Conservation (phyloP, 2,888 invertebrate species). For the Aphodius sticticus region DNA sequence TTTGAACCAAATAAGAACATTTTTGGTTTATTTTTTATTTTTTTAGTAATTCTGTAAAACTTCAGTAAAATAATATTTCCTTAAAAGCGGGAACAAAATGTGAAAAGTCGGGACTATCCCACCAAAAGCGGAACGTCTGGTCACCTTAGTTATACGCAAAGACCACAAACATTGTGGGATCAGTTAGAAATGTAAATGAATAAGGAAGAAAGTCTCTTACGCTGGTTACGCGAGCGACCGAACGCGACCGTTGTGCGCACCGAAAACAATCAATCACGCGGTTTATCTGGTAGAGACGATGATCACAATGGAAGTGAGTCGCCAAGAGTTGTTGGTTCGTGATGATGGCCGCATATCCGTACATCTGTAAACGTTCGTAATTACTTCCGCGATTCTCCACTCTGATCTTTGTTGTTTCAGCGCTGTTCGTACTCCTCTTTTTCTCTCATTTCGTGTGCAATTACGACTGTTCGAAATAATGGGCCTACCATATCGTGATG, state of each 20-base stretch:
- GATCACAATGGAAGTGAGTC: not conserved
- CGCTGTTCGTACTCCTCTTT: not conserved
- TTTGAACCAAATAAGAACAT: too few species aligned
- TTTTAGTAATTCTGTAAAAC: too few species aligned
- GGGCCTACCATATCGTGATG: too few species aligned
- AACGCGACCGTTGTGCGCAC: not conserved
- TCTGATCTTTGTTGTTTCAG: not conserved
- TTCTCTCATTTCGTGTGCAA: too few species aligned
- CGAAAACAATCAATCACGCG: not conserved
- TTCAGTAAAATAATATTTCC: too few species aligned
- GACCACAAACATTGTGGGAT: not conserved
- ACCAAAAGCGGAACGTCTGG: too few species aligned
- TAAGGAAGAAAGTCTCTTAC: not conserved
- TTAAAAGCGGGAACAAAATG: too few species aligned
- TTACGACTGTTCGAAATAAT: too few species aligned
- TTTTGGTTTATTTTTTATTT: too few species aligned
- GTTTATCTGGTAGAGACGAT: not conserved
- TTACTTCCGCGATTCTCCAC: not conserved
- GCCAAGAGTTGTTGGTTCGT: not conserved
- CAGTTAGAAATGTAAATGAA: slow-evolving; percentile 4
- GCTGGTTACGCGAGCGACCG: not conserved
- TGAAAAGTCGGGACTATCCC: too few species aligned
- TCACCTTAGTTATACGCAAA: not conserved
- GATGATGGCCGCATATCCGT: not conserved
- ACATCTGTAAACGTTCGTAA: not conserved